phyloP scores from a whole-genome alignment of 2,888 invertebrate species.

The Miltochrista miniata region DNA sequence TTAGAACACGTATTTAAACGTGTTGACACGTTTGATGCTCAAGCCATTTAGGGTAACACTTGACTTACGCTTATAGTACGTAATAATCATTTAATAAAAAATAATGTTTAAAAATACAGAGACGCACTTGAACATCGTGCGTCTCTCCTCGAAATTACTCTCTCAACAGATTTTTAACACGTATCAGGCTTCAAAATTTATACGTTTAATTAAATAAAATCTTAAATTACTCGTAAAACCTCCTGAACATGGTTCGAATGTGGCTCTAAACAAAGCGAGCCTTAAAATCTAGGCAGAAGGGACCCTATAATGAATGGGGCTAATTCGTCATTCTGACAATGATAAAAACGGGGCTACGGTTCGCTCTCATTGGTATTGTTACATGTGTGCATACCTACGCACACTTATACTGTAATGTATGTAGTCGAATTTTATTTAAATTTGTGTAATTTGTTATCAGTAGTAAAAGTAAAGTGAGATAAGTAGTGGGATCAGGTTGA shows the following conservation, averaged over 20 bases:
- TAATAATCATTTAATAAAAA: too few species aligned
- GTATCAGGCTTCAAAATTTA: background rate
- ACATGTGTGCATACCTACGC: constrained; percentile 1
- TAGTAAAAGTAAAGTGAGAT: background rate
- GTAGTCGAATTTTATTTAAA: background rate
- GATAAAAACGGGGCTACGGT: constrained; percentile 51
- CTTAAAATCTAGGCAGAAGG: constrained; percentile 41
- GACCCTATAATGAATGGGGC: constrained; percentile 46
- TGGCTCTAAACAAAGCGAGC: constrained; percentile 13
- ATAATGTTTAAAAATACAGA: too few species aligned
- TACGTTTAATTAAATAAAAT: background rate
- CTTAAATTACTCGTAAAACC: background rate
- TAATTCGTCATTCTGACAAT: constrained; percentile 69
- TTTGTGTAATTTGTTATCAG: background rate
- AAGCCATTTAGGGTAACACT: too few species aligned
- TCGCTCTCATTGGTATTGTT: constrained; percentile 18
- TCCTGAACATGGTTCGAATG: background rate
- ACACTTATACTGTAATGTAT: constrained; percentile 1
- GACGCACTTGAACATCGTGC: too few species aligned
- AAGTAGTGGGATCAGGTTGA: too few species aligned
- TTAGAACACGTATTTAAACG: too few species aligned
- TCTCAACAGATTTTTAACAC: too few species aligned
- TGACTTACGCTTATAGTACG: too few species aligned
- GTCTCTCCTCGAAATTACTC: background rate
- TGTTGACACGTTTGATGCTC: too few species aligned